A percentile compares a stretch with the other conserved stretches of the same genome.
phyloP scores from a whole-genome alignment of 2,797 vertebrate genomes.

The Austrolebias charrua region DNA sequence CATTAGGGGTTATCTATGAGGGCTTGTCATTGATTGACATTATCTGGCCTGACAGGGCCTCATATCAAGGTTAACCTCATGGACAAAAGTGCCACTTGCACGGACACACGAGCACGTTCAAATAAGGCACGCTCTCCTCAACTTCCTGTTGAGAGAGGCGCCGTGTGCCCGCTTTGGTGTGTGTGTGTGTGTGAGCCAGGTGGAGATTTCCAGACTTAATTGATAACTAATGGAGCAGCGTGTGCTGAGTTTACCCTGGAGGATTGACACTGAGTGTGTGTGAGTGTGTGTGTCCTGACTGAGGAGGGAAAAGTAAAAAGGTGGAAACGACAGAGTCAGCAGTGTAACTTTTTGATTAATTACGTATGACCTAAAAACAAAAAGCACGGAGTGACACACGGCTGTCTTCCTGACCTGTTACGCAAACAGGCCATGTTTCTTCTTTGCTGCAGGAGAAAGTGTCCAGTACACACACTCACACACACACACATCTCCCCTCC shows the following conservation, averaged over 20 bases:
- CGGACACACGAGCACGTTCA: conserved; percentile 56
- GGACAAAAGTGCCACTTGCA: conserved; percentile 69
- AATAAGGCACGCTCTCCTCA: conserved; percentile 35
- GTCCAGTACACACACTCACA: conserved; percentile 39
- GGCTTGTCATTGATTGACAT: conserved; percentile 82
- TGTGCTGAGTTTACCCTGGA: conserved; percentile 80
- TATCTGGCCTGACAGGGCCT: conserved; percentile 80
- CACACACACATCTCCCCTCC: conserved; percentile 38
- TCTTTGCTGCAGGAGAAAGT: conserved; percentile 39
- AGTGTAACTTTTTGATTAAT: conserved; percentile 68
- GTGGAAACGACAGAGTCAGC: conserved; percentile 73
- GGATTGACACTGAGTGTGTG: conserved; percentile 55
- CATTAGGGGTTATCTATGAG: conserved; percentile 80
- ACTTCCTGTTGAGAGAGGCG: conserved; percentile 56
- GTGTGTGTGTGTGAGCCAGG: conserved; percentile 68
- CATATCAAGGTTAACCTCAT: conserved; percentile 84
- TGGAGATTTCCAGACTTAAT: conserved; percentile 83
- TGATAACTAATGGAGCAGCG: conserved; percentile 85
- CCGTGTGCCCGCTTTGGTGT: conserved; percentile 25
- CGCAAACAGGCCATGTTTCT: conserved; percentile 39
- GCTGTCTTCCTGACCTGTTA: conserved; percentile 56
- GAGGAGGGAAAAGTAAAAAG: conserved; percentile 41
- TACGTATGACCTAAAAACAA: conserved; percentile 74
- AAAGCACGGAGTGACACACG: conserved; percentile 70
- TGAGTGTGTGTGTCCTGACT: conserved; percentile 48